These are phyloP conservation scores for Gastracanthus pulcherrimus DNA, from an alignment of 2,888 invertebrate species.

Conservation along the genomic window DNA sequence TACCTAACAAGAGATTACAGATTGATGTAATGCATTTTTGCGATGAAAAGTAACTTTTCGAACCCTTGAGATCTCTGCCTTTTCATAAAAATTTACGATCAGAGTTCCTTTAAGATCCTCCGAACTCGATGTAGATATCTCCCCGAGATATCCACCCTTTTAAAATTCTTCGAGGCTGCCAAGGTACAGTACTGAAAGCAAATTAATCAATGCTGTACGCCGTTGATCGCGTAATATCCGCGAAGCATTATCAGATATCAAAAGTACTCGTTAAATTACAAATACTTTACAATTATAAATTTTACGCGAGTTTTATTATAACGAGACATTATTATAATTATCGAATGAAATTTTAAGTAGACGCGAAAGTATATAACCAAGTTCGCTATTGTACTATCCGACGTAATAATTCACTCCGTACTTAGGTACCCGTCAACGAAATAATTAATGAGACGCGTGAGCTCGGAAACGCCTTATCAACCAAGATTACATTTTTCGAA, in stretches of 20 bases:
- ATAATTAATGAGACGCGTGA: not conserved
- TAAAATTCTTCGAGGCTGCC: conserved; percentile 26
- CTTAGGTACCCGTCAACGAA: not conserved
- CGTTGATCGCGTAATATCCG: not conserved
- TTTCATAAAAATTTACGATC: conserved; percentile 31
- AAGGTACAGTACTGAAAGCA: not conserved
- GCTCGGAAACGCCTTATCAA: not conserved
- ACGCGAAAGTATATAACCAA: not conserved
- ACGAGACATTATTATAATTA: not conserved
- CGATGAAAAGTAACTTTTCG: not conserved
- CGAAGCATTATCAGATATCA: not conserved
- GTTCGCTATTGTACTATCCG: too few species aligned
- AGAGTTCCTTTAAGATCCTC: conserved; percentile 12
- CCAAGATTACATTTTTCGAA: not conserved
- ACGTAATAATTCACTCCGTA: not conserved
- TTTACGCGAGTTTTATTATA: not conserved
- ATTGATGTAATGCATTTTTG: conserved; percentile 10
- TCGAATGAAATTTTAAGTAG: not conserved
- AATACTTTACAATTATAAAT: not conserved
- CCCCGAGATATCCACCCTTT: conserved; percentile 19
- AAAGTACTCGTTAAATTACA: not conserved
- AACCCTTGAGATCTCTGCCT: not conserved
- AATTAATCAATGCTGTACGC: not conserved
- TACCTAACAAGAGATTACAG: not conserved
- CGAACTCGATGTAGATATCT: conserved; percentile 30